Evolutionary conservation across 2,113 vertebrate genomes (phyloP).

Genomic region (Tragelaphus scriptus): DNA sequence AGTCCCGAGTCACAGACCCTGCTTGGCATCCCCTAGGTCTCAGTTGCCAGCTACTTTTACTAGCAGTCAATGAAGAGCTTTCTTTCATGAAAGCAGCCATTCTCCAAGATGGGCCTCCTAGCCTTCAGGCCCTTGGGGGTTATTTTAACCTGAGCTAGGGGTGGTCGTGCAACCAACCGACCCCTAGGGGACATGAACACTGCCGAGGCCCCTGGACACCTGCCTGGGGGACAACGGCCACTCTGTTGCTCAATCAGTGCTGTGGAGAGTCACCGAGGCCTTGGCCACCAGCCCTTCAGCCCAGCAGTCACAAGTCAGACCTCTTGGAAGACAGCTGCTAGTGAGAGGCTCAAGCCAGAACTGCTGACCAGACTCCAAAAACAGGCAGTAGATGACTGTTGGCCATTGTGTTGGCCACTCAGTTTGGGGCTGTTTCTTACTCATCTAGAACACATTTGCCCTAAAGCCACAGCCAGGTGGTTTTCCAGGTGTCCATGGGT

Average conservation of each 20-base stretch:
- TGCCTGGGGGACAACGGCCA: neutral
- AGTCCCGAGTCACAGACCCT: neutral
- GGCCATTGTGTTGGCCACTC: neutral
- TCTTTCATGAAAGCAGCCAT: neutral
- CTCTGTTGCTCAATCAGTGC: too few relatives aligned
- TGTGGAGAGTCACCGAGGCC: neutral
- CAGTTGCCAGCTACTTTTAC: neutral
- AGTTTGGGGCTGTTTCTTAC: neutral
- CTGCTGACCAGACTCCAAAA: neutral
- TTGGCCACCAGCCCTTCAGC: neutral
- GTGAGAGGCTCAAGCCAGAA: neutral
- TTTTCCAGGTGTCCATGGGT: neutral
- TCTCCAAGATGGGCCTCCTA: neutral
- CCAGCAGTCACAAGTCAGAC: neutral
- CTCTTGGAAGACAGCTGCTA: neutral
- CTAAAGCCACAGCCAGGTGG: neutral
- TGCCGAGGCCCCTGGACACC: neutral
- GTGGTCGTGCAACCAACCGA: too few relatives aligned
- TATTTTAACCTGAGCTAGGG: neutral
- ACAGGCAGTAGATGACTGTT: neutral
- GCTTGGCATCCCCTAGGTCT: too few relatives aligned
- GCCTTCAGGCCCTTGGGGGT: neutral
- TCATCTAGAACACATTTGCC: neutral
- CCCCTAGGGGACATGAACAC: neutral
- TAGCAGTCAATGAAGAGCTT: neutral